Conservation (phyloP, 2,888 invertebrate genomes). For the Tanypteryx hageni region DNA sequence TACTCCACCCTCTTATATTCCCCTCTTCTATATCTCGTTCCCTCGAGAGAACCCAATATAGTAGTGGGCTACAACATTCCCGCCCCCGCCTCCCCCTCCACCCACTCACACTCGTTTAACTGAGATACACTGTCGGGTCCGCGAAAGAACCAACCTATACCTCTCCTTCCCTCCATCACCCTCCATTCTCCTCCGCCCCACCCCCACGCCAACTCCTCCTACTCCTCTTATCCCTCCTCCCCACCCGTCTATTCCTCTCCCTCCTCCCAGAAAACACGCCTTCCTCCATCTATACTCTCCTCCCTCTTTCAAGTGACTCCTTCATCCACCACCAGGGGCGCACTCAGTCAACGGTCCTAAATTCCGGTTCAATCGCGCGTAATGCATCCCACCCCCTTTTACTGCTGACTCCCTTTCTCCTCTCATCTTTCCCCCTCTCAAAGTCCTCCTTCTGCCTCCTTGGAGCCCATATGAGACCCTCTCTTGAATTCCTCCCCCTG, state of each 20-base stretch:
- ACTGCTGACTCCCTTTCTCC: not conserved
- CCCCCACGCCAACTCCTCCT: not conserved
- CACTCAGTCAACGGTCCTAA: constrained; percentile 39
- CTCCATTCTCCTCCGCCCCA: not conserved
- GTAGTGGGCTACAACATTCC: constrained; percentile 26
- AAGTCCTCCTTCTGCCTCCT: not conserved
- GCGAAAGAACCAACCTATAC: constrained; percentile 14
- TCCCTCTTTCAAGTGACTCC: not conserved
- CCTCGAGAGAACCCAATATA: not conserved
- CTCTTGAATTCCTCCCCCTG: no score
- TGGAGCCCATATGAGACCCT: constrained; percentile 6
- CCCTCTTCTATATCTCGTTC: not conserved
- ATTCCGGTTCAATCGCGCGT: constrained; percentile 53
- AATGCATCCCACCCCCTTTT: constrained; percentile 36
- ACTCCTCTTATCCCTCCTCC: not conserved
- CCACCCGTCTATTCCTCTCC: not conserved
- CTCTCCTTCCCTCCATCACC: not conserved
- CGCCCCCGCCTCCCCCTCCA: not conserved
- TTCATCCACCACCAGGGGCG: not conserved
- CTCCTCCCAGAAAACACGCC: not conserved
- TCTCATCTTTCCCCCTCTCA: no score
- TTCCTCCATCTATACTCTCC: not conserved
- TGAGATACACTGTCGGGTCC: constrained; percentile 50
- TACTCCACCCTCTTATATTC: not conserved
- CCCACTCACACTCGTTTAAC: constrained; percentile 4